Evolutionary conservation across 2,797 vertebrate species (phyloP), one percentile per base, ranked within the genome.

Genomic region (Melanogrammus aeglefinus): DNA sequence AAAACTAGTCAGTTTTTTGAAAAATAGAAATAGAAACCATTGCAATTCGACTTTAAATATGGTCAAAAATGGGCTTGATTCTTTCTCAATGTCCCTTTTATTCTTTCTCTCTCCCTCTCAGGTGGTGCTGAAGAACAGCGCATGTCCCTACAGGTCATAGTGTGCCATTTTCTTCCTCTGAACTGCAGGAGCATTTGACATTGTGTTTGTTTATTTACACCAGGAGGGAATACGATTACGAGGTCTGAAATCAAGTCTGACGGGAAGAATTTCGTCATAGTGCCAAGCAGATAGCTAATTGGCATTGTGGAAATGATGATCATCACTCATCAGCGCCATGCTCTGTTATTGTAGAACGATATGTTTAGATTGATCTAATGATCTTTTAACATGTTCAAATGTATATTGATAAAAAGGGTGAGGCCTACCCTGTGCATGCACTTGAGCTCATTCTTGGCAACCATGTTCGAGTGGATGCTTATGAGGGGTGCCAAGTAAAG

Each of bases 91-190:
- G 24, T 5, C 4, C 4, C 6, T 27, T 66, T 13, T n/a, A 13
- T 33, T 24, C 77, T 57, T 12, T 73, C 31, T 33, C 66, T 71
- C 8, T 70, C 24, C 24, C 13, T 29, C 16, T 33, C 69, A 1
- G 69, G 82, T 83, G 90, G 92, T 94, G 92, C 91, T 93, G 93
- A 93, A 93, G 92, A 89, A 94, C 94, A 94, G 91, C 88, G 89
- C 88, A 87, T 33, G 57, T 73, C 9, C 12, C 69, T 71, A 66
- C 75, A 12, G 66, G 70, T 76, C 44, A 81, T 79, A 9, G 70
- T 63, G 73, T 27, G 72, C 36, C 72, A 38, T 57, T 7, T 21
- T 29, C 14, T 51, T 38, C 14, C 39, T 51, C 7, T 3, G 10
- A 44, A 47, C 6, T 2, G 36, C 1, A 18, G 27, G 27, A 33